These are phyloP conservation scores for Cherax destructor DNA, from an alignment of 1,140 invertebrate genomes.

Conservation along the genomic window DNA sequence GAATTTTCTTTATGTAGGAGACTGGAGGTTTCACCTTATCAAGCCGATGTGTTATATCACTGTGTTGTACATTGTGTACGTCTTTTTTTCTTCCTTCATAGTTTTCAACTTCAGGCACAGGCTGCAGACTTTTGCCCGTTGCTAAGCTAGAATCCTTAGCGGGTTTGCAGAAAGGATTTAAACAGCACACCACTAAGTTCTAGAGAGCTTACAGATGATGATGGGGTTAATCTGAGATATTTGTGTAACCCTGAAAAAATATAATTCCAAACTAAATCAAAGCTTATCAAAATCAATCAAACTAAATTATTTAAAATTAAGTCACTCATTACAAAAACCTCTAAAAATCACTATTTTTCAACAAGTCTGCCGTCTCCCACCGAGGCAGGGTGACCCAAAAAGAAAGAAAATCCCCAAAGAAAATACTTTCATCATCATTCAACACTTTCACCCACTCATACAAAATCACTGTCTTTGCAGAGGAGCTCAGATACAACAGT, in stretches of 20 bases:
- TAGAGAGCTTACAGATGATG: constrained; percentile 14
- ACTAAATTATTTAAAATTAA: not conserved
- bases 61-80: not conserved
- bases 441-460: no score
- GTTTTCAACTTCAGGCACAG: not conserved
- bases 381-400: no score
- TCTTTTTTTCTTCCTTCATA: not conserved
- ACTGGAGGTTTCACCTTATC: not conserved
- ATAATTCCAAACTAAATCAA: not conserved
- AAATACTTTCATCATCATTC: no score
- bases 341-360: not conserved
- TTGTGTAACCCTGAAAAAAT: not conserved
- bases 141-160: not conserved
- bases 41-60: no score
- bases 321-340: not conserved
- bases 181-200: constrained; percentile 11
- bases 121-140: not conserved
- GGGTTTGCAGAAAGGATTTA: constrained; percentile 6
- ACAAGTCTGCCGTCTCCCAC: no score
- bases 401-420: no score
- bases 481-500: no score
- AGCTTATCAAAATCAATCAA: not conserved
- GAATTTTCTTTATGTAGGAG: not conserved
- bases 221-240: not conserved
- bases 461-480: no score